Base-by-base conservation (phyloP, 2,888 invertebrate species). In the Agapetus fuscipes region DNA sequence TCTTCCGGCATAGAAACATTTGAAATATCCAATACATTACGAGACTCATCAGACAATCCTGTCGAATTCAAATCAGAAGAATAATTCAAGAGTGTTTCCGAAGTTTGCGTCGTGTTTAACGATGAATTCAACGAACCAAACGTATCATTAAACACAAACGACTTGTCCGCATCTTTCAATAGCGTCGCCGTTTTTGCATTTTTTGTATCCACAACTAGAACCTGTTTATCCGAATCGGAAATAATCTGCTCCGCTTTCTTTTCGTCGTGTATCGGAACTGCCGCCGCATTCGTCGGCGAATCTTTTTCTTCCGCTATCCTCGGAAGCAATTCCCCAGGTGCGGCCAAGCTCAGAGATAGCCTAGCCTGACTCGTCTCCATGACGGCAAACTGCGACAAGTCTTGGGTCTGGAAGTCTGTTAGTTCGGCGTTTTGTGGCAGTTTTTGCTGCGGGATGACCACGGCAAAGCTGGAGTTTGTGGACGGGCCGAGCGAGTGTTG, bases 261-360 rank as follows among this genome's bases (percentile, higher is more conserved):
- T 10, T 38, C 43, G 20, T 46, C 46, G 24, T 37, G 37, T 4
- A 41, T 27, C 3, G 31, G 33, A 17, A 27, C 25, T 2, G 40
- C 20, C 11, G 38, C 37, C 2, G 50, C 58, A 39, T 80, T 80
- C 1, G 83, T 82, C 0, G 83, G 84, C 12, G 83, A 83, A 59
- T 85, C 84, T 55, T 87, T 88, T 59, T 89, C 89, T 62, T 89
- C 89, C 0, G 89, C 88, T 42, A 89, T 89, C 48, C 89, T 64
- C 1, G 89, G 89, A 54, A 89, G 61, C 37, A 80, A 68, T 53
- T 74, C 75, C 36, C 69, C 67, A 11, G 70, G 66, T 17, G 65
- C 64, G n/a, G 69, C 61, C 34, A 71, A 53, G 30, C 65, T 63
- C 25, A 71, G 52, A 2, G 67, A 62, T 30, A 69, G 53, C 14